Evolutionary conservation across 2,888 invertebrate genomes (phyloP).

Genomic region (Dasypolia templi): DNA sequence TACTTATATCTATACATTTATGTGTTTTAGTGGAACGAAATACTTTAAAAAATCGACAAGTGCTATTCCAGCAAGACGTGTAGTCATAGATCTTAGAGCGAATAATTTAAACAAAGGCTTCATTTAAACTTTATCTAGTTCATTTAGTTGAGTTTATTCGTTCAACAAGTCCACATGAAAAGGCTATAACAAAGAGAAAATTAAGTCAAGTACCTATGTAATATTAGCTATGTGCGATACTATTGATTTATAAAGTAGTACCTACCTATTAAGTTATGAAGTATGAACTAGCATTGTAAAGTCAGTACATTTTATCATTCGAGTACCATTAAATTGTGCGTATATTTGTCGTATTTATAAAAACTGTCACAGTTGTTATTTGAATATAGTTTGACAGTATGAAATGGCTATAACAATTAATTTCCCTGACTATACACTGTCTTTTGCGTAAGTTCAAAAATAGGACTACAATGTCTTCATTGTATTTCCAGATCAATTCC

Average conservation of each 20-base stretch:
- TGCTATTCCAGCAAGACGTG: background rate
- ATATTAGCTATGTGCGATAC: background rate
- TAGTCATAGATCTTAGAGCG: background rate
- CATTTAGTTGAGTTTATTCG: too few relatives aligned
- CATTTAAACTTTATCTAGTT: background rate
- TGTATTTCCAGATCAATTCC: too few relatives aligned
- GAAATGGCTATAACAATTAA: background rate
- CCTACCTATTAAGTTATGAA: too few relatives aligned
- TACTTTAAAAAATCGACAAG: background rate
- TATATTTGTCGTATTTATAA: too few relatives aligned
- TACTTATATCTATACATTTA: background rate
- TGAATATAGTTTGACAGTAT: background rate
- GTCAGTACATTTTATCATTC: too few relatives aligned
- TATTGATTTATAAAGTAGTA: too few relatives aligned
- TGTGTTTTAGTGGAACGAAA: background rate
- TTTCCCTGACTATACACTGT: background rate
- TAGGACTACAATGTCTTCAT: too few relatives aligned
- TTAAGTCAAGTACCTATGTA: background rate
- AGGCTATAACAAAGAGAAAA: background rate
- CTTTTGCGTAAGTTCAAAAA: too few relatives aligned
- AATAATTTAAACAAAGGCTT: background rate
- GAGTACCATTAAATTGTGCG: too few relatives aligned
- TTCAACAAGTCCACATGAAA: constrained; percentile 4
- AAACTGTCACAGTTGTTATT: too few relatives aligned
- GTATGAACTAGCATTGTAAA: too few relatives aligned